Evolutionary conservation across 92 coral and sea anemone species (phyloP), one percentile per base, ranked within the genome.

Genomic region (Epizoanthus fatuus): DNA sequence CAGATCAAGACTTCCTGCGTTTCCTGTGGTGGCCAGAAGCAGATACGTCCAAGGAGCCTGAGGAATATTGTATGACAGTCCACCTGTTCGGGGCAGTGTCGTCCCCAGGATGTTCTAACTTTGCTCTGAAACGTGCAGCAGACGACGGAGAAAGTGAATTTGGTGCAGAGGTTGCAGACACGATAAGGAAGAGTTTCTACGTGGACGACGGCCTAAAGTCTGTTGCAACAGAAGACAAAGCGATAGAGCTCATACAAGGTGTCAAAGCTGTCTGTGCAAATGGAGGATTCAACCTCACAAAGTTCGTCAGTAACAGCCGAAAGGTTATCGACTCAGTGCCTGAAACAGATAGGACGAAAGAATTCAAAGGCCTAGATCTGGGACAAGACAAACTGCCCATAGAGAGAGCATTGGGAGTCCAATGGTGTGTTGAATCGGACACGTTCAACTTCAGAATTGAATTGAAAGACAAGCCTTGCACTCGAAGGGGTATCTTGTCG

Each of bases 21-120:
- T 90, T 93, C 57, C 75, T 90, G n/a, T 93, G 93, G 90, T 93
- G 89, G 90, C 92, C 89, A 38, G 55, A 90, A 5, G 92, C 85
- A 19, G 86, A 90, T 78, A 47, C 76, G 10, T 53, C 68, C 16
- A 77, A 77, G 53, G 58, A 76, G 5, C 69, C 73, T 5, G 87
- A 85, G 70, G 93, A 81, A 39, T 86, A 89, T 22, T 22, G 25
- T 22, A 22, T 22, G 25, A 22, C 25, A 22, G 25, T 22, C 25
- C 25, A 22, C 25, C 64, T 75, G 89, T 22, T 80, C 56, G 94
- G 92, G 29, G 87, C 92, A 44, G 88, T 83, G 3, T 88, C 88
- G 7, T 84, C 86, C 51, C 84, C 88, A 19, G 88, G 87, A 69
- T 92, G 93, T 71, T 87, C 91, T 14, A 85, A 92, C 62, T 92